A percentile compares a stretch with the other conserved stretches of the same genome.
Evolutionary conservation across 2,888 invertebrate species (phyloP).

Genomic region (Archaeoteleia sp.): DNA sequence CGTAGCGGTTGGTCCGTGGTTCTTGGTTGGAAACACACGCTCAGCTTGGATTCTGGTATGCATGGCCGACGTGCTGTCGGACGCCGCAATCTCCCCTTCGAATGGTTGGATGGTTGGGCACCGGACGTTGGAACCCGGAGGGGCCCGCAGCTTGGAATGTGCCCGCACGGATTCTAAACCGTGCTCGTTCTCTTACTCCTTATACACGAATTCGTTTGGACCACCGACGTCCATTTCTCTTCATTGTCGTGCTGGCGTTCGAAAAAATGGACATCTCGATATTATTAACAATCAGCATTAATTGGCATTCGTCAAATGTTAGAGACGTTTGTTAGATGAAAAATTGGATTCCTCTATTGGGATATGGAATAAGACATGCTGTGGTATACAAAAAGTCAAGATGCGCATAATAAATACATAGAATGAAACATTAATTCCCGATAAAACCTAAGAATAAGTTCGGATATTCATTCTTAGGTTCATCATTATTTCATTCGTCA

Average conservation of each 20-base stretch:
- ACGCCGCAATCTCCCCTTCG: conserved; percentile 69
- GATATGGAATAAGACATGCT: no score
- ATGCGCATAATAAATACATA: no score
- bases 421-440: no score
- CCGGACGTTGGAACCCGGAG: conserved; percentile 60
- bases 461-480: no score
- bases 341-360: no score
- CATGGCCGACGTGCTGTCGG: conserved; percentile 66
- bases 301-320: no score
- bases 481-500: no score
- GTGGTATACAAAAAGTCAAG: no score
- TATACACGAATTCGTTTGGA: conserved; percentile 56
- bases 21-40: conserved; percentile 53
- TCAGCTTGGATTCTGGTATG: conserved; percentile 61
- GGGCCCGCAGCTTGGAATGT: conserved; percentile 66
- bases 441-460: no score
- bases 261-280: no score
- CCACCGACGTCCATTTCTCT: conserved; percentile 62
- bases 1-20: conserved; percentile 61
- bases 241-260: conserved; percentile 4
- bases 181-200: conserved; percentile 62
- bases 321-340: no score
- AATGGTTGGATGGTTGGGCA: conserved; percentile 69
- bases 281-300: no score
- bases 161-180: conserved; percentile 72